phyloP scores from a whole-genome alignment of 2,113 vertebrate species.

The Aspidoscelis tigris region DNA sequence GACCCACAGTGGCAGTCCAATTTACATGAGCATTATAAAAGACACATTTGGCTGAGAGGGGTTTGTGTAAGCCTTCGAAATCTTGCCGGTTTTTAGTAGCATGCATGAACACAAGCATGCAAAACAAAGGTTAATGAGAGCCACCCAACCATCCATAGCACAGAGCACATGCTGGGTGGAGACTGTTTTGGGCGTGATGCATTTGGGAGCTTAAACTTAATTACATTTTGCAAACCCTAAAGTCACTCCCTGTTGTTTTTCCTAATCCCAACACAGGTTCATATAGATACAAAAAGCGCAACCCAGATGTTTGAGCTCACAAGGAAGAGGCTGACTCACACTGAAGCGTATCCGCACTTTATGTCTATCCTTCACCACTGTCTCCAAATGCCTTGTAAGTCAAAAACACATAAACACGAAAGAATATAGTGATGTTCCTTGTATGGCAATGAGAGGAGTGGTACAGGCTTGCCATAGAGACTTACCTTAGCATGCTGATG shows the following conservation, averaged over 20 bases:
- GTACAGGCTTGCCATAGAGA: no score
- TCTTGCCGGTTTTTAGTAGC: neutral
- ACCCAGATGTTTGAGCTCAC: constrained; percentile 97
- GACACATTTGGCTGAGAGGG: neutral
- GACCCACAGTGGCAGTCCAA: no score
- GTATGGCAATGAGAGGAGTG: no score
- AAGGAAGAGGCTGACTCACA: constrained; percentile 95
- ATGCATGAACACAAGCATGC: neutral
- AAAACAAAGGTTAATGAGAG: neutral
- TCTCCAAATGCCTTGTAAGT: constrained; percentile 99
- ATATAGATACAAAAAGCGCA: constrained; percentile 97
- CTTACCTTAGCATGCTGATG: no score
- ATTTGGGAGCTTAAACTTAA: neutral
- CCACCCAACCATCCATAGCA: neutral
- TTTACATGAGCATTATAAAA: neutral
- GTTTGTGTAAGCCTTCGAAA: neutral
- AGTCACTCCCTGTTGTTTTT: accelerated
- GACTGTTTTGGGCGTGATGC: neutral
- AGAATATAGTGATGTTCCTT: no score
- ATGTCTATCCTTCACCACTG: constrained; percentile 98
- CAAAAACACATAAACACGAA: neutral
- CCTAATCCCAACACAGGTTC: constrained; percentile 76
- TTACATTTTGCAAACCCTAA: neutral
- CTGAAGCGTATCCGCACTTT: constrained; percentile 96
- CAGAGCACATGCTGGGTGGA: neutral